Conservation (phyloP, 2,888 invertebrate genomes). For the Agrochola litura region DNA sequence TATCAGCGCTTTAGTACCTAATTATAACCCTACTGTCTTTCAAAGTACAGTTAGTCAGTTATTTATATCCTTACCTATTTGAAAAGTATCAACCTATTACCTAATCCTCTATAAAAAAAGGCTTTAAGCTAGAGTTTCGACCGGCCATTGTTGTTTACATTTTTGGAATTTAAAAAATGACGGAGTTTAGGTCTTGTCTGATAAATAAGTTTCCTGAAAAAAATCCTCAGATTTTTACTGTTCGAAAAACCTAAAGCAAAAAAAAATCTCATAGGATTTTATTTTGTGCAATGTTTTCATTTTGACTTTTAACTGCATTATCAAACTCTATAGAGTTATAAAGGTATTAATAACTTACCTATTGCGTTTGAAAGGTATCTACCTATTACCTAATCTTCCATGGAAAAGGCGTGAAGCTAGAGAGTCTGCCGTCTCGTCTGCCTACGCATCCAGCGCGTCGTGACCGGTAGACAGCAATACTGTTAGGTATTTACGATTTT, state of each 20-base stretch:
- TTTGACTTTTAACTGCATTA: too few species aligned
- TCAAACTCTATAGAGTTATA: too few species aligned
- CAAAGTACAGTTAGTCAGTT: neutral
- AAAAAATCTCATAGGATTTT: too few species aligned
- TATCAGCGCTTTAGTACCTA: neutral
- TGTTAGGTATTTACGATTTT: conserved; percentile 67
- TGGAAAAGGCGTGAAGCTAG: neutral
- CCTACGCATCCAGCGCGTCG: conserved; percentile 53
- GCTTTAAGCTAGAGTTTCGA: neutral
- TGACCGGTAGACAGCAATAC: conserved; percentile 55
- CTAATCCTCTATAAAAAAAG: neutral
- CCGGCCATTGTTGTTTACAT: too few species aligned
- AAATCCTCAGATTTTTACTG: too few species aligned
- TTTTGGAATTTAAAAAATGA: too few species aligned
- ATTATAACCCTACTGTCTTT: too few species aligned
- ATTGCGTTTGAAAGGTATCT: neutral
- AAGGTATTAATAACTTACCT: too few species aligned
- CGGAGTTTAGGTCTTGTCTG: too few species aligned
- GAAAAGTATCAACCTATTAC: neutral
- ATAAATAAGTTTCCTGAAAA: too few species aligned
- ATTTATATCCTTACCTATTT: neutral
- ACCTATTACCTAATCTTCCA: neutral
- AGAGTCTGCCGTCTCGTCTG: conserved; percentile 30
- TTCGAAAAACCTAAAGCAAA: too few species aligned
- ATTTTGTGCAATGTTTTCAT: too few species aligned